A percentile compares a stretch with the other conserved stretches of the same genome.
Evolutionary conservation across 2,113 vertebrate species (phyloP).

Genomic region (Apistogramma diplotaenia): DNA sequence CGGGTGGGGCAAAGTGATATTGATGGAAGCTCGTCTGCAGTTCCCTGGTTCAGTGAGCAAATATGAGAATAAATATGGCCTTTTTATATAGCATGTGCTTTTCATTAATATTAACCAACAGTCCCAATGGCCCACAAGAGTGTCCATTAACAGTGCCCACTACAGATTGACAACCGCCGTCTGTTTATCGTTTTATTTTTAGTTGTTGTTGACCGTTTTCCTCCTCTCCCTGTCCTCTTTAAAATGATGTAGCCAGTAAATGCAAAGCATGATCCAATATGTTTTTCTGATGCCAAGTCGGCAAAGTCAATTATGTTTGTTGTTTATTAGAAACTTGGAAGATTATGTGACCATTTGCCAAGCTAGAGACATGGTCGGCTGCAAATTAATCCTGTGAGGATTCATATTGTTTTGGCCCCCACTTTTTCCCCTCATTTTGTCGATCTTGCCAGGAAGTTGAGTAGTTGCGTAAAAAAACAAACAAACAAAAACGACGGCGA

Average conservation of each 20-base stretch:
- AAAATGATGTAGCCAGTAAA: constrained; percentile 1
- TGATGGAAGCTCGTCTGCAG: constrained; percentile 67
- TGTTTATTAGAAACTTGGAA: constrained; percentile 58
- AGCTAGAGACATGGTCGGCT: constrained; percentile 52
- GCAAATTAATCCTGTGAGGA: constrained; percentile 65
- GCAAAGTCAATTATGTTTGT: constrained; percentile 65
- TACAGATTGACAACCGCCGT: constrained; percentile 52
- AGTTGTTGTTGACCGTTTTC: constrained; percentile 9
- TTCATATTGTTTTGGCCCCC: constrained; percentile 52
- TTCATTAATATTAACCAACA: constrained; percentile 71
- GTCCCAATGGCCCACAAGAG: constrained; percentile 21
- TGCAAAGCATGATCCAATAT: constrained; percentile 32
- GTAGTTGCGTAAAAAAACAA: constrained; percentile 47
- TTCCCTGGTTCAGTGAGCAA: constrained; percentile 69
- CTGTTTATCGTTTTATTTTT: constrained; percentile 56
- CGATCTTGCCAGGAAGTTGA: constrained; percentile 46
- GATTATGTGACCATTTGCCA: constrained; percentile 53
- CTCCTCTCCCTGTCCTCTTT: constrained; percentile 9
- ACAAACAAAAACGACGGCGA: constrained; percentile 32
- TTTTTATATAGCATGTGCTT: constrained; percentile 55
- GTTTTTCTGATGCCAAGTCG: constrained; percentile 40
- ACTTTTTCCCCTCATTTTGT: constrained; percentile 12
- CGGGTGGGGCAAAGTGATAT: constrained; percentile 72
- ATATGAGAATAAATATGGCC: constrained; percentile 73
- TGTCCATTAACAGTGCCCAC: constrained; percentile 54